These are phyloP conservation scores for Ceyx melanurus DNA, from an alignment of 2,113 vertebrate species.

Conservation along the genomic window DNA sequence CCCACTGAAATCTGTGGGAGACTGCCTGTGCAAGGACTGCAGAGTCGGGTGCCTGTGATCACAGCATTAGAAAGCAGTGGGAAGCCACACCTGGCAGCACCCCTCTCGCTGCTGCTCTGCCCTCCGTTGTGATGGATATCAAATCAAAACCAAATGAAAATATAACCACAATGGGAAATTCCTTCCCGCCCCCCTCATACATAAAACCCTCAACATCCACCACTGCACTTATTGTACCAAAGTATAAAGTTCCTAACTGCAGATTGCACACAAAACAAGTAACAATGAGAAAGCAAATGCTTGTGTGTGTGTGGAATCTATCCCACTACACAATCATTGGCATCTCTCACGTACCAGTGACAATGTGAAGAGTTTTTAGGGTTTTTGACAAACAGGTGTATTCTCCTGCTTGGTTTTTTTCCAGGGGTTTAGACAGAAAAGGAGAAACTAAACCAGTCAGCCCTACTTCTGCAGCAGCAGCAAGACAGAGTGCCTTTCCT, in stretches of 20 bases:
- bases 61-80: constrained; percentile 44
- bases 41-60: constrained; percentile 21
- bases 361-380: not conserved
- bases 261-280: not conserved
- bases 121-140: not conserved
- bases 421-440: not conserved
- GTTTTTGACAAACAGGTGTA: not conserved
- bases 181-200: not conserved
- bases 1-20: constrained; percentile 54
- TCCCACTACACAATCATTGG: not conserved
- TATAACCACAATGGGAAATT: not conserved
- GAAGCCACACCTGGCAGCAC: constrained; percentile 57
- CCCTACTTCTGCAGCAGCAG: not conserved
- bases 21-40: constrained; percentile 10
- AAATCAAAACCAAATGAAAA: constrained; percentile 3
- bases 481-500: not conserved
- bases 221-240: not conserved
- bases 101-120: constrained; percentile 10
- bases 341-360: not conserved
- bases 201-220: not conserved
- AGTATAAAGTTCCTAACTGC: not conserved
- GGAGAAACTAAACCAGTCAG: not conserved
- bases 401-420: not conserved
- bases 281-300: not conserved
- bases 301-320: not conserved